Evolutionary conservation across 2,797 vertebrate genomes (phyloP), one percentile per base, ranked within the genome.

Genomic region (Hydrocynus forskahlii): DNA sequence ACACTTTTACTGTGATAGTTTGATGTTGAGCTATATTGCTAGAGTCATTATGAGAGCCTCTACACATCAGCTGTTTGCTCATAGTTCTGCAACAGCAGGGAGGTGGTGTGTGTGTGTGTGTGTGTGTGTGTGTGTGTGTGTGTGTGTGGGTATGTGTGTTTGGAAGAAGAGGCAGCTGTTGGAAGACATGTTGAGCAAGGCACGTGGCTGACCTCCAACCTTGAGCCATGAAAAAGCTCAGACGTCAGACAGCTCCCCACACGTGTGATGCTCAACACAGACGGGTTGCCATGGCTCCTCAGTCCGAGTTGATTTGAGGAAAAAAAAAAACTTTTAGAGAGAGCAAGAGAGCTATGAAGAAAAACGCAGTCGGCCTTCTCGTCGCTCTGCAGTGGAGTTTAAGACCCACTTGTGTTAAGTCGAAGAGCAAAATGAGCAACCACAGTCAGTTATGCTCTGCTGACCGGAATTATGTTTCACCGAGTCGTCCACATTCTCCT

Each of bases 141-240:
- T 29, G 23, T 62, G 23, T 62, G 57, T 59, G 57, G 23, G n/a
- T 60, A 21, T 60, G 23, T 62, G 23, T 62, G 57, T 59, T n/a
- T 59, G n/a, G n/a, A 68, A 52, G 63, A 70, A 72, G 80, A 70
- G 63, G 21, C 78, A 57, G 82, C 72, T 57, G 81, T 57, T 52
- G 73, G 40, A 77, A 23, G 69, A 79, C 71, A 67, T 57, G 54
- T 59, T 63, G 80, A 82, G 54, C 10, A 55, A 45, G 73, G 55
- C 73, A 75, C 45, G 35, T 85, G 80, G 7, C 35, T 84, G 87
- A 87, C 86, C 87, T 17, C 45, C 78, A 74, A 85, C 14, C 83
- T 45, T 25, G 19, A 70, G 4, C 82, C 52, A 40, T 72, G 77
- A 75, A 75, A 84, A 78, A 73, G 78, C 69, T 79, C 76, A 79